Percentiles rank a stretch among this genome's conserved stretches.
Evolutionary conservation across 2,888 invertebrate species (phyloP).

Genomic region (Frankliniella intonsa): DNA sequence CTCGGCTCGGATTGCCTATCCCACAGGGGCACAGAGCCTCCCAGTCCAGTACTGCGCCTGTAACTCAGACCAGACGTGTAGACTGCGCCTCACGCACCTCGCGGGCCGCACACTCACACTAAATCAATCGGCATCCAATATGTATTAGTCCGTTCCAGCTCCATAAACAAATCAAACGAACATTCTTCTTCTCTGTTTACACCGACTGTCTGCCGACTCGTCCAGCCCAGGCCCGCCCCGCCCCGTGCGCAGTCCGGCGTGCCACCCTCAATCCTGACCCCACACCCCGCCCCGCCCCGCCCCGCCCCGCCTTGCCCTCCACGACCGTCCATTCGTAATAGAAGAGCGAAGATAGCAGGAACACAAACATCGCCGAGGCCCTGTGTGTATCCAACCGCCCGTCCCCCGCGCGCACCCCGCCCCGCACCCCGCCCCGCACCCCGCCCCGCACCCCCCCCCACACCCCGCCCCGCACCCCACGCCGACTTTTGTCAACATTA

Average conservation of each 20-base stretch:
- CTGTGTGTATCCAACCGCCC: not conserved
- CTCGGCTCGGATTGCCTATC: too few species aligned
- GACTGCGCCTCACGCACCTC: not conserved
- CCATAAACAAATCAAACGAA: conserved; percentile 22
- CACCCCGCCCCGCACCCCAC: not conserved
- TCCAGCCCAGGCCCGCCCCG: not conserved
- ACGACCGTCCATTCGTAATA: not conserved
- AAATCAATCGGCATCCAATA: conserved; percentile 11
- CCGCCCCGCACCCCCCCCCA: not conserved
- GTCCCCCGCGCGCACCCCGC: not conserved
- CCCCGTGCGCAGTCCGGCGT: not conserved
- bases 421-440: not conserved
- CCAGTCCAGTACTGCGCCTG: too few species aligned
- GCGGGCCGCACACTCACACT: not conserved
- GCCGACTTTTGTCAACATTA: conserved; percentile 11
- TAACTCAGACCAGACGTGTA: too few species aligned
- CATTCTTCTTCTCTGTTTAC: conserved; percentile 17
- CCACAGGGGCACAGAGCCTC: too few species aligned
- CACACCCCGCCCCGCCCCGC: not conserved
- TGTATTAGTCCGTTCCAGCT: not conserved
- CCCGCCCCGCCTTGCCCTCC: not conserved
- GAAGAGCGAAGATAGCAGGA: conserved; percentile 12
- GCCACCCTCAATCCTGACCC: not conserved
- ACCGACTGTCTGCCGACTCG: not conserved
- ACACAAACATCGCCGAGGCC: conserved; percentile 1